Conservation (phyloP, 2,888 invertebrate genomes). For the Neria commutata region DNA sequence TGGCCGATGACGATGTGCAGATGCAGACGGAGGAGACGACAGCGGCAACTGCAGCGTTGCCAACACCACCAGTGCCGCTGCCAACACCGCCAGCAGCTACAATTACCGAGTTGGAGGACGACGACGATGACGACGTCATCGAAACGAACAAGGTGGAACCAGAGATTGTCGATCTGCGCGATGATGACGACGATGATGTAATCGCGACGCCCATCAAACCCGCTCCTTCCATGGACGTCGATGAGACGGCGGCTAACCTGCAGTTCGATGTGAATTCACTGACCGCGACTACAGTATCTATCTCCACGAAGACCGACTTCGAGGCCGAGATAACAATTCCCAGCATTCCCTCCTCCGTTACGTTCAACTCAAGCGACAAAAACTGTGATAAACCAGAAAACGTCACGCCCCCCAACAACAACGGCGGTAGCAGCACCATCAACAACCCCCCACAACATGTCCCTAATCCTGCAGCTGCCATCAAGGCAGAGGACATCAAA, state of each 20-base stretch:
- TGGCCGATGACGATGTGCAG: neutral
- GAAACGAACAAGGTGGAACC: constrained; percentile 52
- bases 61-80: constrained; percentile 18
- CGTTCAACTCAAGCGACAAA: constrained; percentile 9
- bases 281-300: constrained; percentile 43
- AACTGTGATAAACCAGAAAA: constrained; percentile 29
- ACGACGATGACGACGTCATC: constrained; percentile 60
- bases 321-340: constrained; percentile 52
- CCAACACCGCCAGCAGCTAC: constrained; percentile 9
- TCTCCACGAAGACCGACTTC: constrained; percentile 49
- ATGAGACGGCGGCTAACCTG: constrained; percentile 38
- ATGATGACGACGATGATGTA: constrained; percentile 49
- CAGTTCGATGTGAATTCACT: constrained; percentile 43
- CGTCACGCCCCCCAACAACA: constrained; percentile 31
- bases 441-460: constrained; percentile 24
- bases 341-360: constrained; percentile 40
- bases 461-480: constrained; percentile 2
- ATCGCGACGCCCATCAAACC: constrained; percentile 26
- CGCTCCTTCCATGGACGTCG: constrained; percentile 20
- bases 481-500: constrained; percentile 46
- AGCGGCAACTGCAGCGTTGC: neutral
- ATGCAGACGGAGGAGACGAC: constrained; percentile 5
- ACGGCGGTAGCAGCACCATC: constrained; percentile 26
- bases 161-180: constrained; percentile 55
- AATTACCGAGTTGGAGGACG: constrained; percentile 57